Base-by-base conservation (phyloP, 64 coral and sea anemone species). In the Cladopsammia gracilis region DNA sequence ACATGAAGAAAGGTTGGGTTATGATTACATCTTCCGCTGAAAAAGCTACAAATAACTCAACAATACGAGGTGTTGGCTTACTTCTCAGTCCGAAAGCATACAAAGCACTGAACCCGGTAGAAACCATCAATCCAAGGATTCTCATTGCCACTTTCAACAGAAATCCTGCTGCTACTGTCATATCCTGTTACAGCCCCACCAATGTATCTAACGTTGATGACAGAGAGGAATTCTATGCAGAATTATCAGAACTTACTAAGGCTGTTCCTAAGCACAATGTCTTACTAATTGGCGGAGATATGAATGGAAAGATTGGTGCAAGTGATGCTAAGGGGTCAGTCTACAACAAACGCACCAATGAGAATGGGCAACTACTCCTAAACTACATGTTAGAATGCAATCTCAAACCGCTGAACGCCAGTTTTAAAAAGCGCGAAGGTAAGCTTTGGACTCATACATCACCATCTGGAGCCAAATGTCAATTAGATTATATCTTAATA, bases 401-500 rank as follows among this genome's bases (percentile, higher is more conserved):
- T 58, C 70, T 92, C 5, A 24, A 58, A 48, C 53, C 71, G 15
- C 46, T 34, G 14, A 92, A 92, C 19, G 75, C 68, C 6, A 9
- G 44, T 22, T 92, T 85, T 46, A 75, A 10, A 43, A 92, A 92
- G 52, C 65, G 79, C 10, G 45, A 10, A 62, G 90, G 79, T n/a
- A 92, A 92, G 54, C 58, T 71, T 47, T 92, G 90, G 90, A 92
- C 90, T 34, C 77, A 78, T 61, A 7, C 18, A 18, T 24, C 18
- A 62, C 0, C 78, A 14, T 25, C 58, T 4, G 22, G 51, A 58
- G 11, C 71, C 19, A 57, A 57, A 72, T 50, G 78, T 18, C 78
- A 92, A 48, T n/a, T 85, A 48, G 78, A 92, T 71, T 92, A 92
- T 49, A 92, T 92, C 58, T 42, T 92, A 48, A 74, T 84, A 51